phyloP scores from a whole-genome alignment of 1,140 invertebrate species.

The Brachystomella parvula region DNA sequence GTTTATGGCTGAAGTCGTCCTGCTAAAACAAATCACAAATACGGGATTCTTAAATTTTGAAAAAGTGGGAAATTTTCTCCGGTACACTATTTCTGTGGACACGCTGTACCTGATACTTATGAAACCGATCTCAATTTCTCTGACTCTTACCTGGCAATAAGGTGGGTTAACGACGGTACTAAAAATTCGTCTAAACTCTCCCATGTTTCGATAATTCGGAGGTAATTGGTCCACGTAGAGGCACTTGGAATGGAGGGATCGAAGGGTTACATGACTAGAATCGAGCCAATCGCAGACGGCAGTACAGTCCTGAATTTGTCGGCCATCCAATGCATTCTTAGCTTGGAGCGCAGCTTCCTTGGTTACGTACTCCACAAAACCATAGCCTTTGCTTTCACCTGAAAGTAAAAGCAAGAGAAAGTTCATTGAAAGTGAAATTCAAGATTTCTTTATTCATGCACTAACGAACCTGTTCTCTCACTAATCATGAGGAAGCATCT shows the following conservation, averaged over 20 bases:
- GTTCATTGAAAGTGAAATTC: constrained; percentile 5
- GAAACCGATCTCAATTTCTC: no score
- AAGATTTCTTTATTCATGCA: background rate
- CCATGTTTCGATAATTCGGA: constrained; percentile 49
- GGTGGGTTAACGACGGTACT: constrained; percentile 49
- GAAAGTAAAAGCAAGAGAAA: constrained; percentile 19
- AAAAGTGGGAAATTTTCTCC: no score
- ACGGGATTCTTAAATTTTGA: no score
- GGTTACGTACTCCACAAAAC: constrained; percentile 52
- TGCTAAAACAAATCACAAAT: no score
- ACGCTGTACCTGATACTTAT: no score
- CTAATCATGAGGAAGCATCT: constrained; percentile 51
- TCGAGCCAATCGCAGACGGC: constrained; percentile 52
- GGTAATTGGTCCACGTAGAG: constrained; percentile 51
- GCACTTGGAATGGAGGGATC: constrained; percentile 50
- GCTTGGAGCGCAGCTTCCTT: constrained; percentile 48
- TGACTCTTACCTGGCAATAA: constrained; percentile 50
- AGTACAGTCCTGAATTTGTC: constrained; percentile 42
- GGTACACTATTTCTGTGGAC: no score
- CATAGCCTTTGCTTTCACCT: constrained; percentile 54
- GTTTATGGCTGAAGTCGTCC: no score
- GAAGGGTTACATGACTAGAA: constrained; percentile 46
- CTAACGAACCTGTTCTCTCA: constrained; percentile 47
- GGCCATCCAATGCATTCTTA: constrained; percentile 47
- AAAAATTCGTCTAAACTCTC: constrained; percentile 50